Percentiles rank a stretch among this genome's conserved stretches.
Conservation (phyloP, 2,113 vertebrate species). For the Dasyprocta punctata region DNA sequence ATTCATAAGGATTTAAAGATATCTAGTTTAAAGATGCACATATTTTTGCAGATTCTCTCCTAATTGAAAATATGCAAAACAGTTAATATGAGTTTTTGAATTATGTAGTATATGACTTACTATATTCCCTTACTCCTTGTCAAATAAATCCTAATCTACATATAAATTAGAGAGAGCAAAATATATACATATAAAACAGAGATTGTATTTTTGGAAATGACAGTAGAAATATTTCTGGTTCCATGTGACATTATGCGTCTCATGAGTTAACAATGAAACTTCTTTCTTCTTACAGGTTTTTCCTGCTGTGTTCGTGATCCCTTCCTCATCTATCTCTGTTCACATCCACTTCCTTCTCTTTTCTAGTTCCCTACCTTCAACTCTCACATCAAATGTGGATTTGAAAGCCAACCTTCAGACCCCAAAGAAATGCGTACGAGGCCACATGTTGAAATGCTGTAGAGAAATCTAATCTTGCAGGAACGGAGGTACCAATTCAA, state of each 20-base stretch:
- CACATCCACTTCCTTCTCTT: no score
- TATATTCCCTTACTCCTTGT: background rate
- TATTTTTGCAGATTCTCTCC: conserved; percentile 37
- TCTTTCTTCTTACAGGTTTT: background rate
- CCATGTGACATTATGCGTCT: background rate
- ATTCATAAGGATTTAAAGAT: conserved; percentile 13
- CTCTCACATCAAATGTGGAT: background rate
- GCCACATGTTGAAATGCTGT: background rate
- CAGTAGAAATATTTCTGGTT: background rate
- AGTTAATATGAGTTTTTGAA: conserved; percentile 53
- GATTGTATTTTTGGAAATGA: background rate
- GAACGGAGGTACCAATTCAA: background rate
- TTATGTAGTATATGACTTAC: conserved; percentile 9
- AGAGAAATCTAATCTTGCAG: background rate
- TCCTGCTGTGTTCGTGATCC: background rate
- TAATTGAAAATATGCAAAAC: conserved; percentile 58
- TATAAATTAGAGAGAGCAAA: background rate
- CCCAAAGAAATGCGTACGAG: background rate
- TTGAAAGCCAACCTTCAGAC: background rate
- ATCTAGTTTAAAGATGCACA: conserved; percentile 1
- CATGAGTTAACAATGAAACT: background rate
- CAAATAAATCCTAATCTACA: conserved; percentile 49
- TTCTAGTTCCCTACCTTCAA: background rate
- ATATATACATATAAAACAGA: background rate
- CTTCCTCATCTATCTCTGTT: background rate